Evolutionary conservation across 1,140 invertebrate species (phyloP).

Genomic region (Pseudomyrmex dendroicus): DNA sequence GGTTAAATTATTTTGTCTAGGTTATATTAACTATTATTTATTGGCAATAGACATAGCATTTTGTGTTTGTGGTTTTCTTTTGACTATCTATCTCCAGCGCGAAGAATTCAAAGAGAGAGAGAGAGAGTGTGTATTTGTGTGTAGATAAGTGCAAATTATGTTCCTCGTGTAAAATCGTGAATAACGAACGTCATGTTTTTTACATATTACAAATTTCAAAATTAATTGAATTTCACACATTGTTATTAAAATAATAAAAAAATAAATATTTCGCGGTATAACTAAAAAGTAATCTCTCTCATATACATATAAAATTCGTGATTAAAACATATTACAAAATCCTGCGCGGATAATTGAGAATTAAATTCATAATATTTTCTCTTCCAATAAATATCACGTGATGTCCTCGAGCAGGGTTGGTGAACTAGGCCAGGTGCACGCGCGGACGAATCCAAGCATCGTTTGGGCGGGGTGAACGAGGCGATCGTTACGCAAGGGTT

Average conservation of each 20-base stretch:
- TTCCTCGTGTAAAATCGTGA: too few relatives aligned
- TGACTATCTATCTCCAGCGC: not conserved
- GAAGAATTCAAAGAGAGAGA: too few relatives aligned
- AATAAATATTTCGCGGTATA: too few relatives aligned
- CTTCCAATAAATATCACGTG: conserved; percentile 1
- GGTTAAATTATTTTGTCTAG: conserved; percentile 9
- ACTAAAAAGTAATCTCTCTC: too few relatives aligned
- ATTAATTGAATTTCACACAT: too few relatives aligned
- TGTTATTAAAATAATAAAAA: too few relatives aligned
- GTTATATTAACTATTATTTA: conserved; percentile 38
- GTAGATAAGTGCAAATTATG: too few relatives aligned
- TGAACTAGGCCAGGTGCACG: not conserved
- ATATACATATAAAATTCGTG: too few relatives aligned
- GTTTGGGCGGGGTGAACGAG: conserved; percentile 9
- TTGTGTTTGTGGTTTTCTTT: not conserved
- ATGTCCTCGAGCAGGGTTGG: not conserved
- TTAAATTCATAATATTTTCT: conserved; percentile 1
- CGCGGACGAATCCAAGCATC: not conserved
- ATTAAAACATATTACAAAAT: not conserved
- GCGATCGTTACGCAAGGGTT: conserved; percentile 33
- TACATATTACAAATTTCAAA: too few relatives aligned
- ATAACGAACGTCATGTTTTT: too few relatives aligned
- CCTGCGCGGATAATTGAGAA: not conserved
- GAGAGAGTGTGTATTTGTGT: too few relatives aligned
- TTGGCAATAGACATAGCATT: conserved; percentile 1